Conservation (phyloP, 2,113 vertebrate genomes). For the Pachycephala philippinensis region DNA sequence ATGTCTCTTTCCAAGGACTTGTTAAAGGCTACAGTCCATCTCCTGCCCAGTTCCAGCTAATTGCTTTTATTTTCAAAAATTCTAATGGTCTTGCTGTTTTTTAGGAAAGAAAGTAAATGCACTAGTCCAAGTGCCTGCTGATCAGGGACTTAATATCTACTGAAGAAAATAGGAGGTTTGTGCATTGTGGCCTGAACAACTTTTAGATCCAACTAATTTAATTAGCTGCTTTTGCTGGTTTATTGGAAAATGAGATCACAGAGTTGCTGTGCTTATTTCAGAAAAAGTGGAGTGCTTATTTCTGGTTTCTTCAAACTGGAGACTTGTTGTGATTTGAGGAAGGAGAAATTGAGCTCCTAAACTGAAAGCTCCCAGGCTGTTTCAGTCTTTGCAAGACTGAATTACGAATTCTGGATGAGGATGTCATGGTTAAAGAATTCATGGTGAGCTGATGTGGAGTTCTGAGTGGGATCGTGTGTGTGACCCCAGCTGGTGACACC, state of each 20-base stretch:
- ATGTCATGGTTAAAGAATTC: neutral
- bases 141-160: neutral
- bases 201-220: neutral
- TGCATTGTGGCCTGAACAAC: neutral
- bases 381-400: neutral
- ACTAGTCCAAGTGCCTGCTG: neutral
- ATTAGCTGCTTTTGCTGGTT: neutral
- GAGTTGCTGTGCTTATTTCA: neutral
- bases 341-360: neutral
- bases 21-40: neutral
- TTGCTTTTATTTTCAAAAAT: neutral
- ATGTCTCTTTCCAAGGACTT: neutral
- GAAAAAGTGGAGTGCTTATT: neutral
- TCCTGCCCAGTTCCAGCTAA: neutral
- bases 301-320: neutral
- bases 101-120: neutral
- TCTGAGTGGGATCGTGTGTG: neutral
- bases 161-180: neutral
- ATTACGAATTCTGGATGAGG: neutral
- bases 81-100: neutral
- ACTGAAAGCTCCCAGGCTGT: neutral
- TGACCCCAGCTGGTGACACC: neutral
- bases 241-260: neutral
- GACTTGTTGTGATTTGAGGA: neutral
- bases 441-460: neutral